phyloP scores from a whole-genome alignment of 2,888 invertebrate species.

The Rhabditophanes sp. region DNA sequence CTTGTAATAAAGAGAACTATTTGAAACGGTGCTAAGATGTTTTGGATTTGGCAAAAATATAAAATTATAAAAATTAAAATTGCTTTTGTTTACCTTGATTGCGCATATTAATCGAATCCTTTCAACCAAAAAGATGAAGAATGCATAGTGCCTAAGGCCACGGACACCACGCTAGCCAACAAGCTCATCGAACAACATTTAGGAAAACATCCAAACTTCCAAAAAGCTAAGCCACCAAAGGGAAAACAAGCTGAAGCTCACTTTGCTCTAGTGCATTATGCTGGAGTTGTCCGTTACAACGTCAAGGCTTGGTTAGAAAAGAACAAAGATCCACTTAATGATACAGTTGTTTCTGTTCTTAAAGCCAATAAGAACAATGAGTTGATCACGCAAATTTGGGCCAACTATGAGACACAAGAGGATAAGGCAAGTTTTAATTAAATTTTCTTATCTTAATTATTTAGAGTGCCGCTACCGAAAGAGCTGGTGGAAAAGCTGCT shows the following conservation, averaged over 20 bases:
- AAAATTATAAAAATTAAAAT: too few species aligned
- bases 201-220: constrained; percentile 43
- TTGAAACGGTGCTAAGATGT: too few species aligned
- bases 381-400: constrained; percentile 66
- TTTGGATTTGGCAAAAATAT: too few species aligned
- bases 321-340: constrained; percentile 58
- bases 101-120: too few species aligned
- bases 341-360: constrained; percentile 47
- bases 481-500: constrained; percentile 5
- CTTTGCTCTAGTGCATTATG: constrained; percentile 49
- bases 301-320: constrained; percentile 98
- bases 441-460: constrained; percentile 4
- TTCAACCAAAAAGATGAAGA: too few species aligned
- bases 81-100: too few species aligned
- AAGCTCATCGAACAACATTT: constrained; percentile 43
- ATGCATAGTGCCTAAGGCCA: constrained; percentile 43
- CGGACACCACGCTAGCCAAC: constrained; percentile 34
- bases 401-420: constrained; percentile 55
- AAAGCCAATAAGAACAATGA: constrained; percentile 48
- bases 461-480: constrained; percentile 25
- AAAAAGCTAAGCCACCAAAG: constrained; percentile 46
- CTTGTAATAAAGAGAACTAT: too few species aligned
- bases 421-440: constrained; percentile 9
- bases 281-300: constrained; percentile 73
- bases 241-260: constrained; percentile 47